Evolutionary conservation across 2,113 vertebrate genomes (phyloP).

Genomic region (Pica pica): DNA sequence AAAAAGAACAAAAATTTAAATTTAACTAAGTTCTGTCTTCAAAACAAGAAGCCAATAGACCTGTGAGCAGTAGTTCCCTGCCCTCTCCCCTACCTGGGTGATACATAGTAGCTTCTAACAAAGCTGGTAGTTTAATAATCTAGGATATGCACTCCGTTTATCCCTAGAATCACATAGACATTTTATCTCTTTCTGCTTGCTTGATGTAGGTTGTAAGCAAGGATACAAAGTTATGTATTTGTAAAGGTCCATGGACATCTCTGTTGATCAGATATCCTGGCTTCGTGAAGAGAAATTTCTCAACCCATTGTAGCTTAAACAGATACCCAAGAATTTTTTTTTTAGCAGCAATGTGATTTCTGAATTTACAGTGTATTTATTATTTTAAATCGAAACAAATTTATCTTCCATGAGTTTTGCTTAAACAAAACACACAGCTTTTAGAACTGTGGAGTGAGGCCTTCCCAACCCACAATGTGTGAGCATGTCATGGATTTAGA

Average conservation of each 20-base stretch:
- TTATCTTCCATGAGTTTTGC: neutral
- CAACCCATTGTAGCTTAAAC: neutral
- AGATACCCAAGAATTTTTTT: neutral
- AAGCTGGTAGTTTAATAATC: neutral
- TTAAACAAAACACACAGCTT: neutral
- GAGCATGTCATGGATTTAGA: neutral
- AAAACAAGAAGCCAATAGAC: neutral
- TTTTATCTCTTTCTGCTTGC: neutral
- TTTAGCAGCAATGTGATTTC: neutral
- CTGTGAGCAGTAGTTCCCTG: neutral
- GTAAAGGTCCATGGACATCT: neutral
- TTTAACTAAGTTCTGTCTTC: neutral
- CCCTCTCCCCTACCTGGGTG: neutral
- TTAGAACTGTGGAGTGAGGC: neutral
- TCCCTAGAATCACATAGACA: neutral
- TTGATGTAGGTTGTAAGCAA: neutral
- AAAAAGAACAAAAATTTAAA: neutral
- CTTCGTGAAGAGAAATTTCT: neutral
- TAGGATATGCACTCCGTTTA: neutral
- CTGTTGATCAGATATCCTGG: neutral
- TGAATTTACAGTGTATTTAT: neutral
- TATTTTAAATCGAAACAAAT: neutral
- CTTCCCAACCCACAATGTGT: neutral
- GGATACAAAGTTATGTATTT: neutral
- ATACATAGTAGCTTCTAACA: neutral